Evolutionary conservation across 2,888 invertebrate genomes (phyloP).

Genomic region (Boloria euphrosyne): DNA sequence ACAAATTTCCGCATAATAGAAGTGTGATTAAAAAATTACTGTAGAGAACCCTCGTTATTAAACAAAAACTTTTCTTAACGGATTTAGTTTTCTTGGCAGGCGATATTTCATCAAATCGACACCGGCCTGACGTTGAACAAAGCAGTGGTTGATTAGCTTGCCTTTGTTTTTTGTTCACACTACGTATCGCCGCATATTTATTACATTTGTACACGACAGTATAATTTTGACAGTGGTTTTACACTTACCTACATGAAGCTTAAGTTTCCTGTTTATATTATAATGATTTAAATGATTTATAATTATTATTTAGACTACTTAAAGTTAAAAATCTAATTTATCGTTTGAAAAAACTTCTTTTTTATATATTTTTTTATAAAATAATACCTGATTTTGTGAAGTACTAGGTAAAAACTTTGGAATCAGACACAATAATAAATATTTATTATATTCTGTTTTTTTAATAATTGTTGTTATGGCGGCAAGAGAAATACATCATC

Average conservation of each 20-base stretch:
- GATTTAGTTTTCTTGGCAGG: conserved; percentile 26
- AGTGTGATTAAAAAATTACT: too few species aligned
- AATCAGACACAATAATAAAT: too few species aligned
- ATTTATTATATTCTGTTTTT: too few species aligned
- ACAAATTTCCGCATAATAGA: too few species aligned
- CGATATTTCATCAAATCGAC: conserved; percentile 52
- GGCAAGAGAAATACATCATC: too few species aligned
- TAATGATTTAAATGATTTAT: not conserved
- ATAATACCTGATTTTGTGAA: too few species aligned
- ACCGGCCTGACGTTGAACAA: conserved; percentile 37
- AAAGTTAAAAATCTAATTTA: too few species aligned
- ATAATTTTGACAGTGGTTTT: conserved; percentile 9
- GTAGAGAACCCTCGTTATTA: conserved; percentile 6
- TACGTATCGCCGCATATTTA: conserved; percentile 18
- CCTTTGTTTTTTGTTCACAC: conserved; percentile 27
- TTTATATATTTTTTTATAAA: too few species aligned
- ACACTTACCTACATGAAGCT: not conserved
- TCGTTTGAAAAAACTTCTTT: too few species aligned
- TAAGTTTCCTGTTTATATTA: conserved; percentile 12
- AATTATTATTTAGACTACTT: not conserved
- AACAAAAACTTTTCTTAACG: conserved; percentile 16
- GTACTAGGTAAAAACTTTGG: too few species aligned
- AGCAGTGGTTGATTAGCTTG: conserved; percentile 34
- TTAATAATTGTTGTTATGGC: too few species aligned
- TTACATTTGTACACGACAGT: conserved; percentile 15